These are phyloP conservation scores for Melierax canorus DNA, from an alignment of 2,113 vertebrate species.

Conservation along the genomic window DNA sequence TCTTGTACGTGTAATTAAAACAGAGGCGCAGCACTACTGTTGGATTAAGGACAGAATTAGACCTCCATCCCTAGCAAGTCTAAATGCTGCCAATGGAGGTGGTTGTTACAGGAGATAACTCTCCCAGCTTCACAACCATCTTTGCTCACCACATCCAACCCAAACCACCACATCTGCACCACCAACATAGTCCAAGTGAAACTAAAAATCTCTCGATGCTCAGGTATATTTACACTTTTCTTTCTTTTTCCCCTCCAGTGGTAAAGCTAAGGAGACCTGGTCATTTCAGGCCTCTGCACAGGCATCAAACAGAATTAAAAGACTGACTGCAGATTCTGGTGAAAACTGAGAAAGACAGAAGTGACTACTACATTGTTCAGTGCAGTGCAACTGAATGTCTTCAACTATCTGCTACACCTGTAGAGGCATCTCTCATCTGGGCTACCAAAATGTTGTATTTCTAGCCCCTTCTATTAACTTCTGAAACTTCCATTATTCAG, in stretches of 20 bases:
- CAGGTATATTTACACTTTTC: neutral
- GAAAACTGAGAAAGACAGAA: neutral
- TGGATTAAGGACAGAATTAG: neutral
- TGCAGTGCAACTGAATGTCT: neutral
- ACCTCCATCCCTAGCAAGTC: neutral
- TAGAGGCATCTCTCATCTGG: neutral
- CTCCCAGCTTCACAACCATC: neutral
- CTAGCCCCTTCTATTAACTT: neutral
- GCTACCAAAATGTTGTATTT: neutral
- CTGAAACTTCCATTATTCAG: neutral
- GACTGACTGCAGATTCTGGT: neutral
- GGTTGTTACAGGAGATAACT: neutral
- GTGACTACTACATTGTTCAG: accelerated
- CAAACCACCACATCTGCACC: neutral
- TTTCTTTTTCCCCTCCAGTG: neutral
- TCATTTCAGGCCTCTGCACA: neutral
- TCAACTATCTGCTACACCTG: neutral
- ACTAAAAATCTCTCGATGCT: neutral
- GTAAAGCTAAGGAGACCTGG: neutral
- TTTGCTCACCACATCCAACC: neutral
- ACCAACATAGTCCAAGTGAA: neutral
- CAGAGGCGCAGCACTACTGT: neutral
- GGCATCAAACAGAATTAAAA: neutral
- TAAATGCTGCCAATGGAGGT: neutral
- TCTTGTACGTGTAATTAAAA: neutral